phyloP scores from a whole-genome alignment of 2,113 vertebrate species.

The Pundamilia nyererei region DNA sequence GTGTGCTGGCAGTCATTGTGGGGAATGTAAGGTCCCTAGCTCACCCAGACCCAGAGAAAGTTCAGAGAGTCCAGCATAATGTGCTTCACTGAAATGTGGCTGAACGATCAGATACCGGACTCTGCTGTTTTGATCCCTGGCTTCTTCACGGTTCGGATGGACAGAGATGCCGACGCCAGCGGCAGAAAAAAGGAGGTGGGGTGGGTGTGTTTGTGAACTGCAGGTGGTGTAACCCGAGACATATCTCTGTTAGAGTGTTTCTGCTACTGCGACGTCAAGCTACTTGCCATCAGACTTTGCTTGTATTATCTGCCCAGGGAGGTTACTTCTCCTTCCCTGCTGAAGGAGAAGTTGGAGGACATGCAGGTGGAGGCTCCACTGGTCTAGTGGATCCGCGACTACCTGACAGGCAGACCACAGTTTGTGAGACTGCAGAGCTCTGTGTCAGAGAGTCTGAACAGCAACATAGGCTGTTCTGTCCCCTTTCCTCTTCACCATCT shows the following conservation, averaged over 20 bases:
- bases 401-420: too few species aligned
- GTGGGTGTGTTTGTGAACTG: background rate
- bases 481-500: background rate
- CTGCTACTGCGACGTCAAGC: background rate
- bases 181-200: background rate
- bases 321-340: background rate
- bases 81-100: background rate
- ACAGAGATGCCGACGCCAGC: background rate
- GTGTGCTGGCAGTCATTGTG: background rate
- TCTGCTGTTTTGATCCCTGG: background rate
- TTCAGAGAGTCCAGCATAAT: background rate
- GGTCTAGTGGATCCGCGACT: background rate
- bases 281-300: background rate
- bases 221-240: rapidly evolving
- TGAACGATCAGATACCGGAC: background rate
- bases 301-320: rapidly evolving
- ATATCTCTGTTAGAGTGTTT: background rate
- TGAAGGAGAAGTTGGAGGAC: background rate
- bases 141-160: rapidly evolving
- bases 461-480: background rate
- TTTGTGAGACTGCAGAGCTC: too few species aligned
- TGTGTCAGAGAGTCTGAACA: too few species aligned
- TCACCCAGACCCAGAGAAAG: background rate
- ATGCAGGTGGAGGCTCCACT: background rate
- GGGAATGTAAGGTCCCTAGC: background rate